Evolutionary conservation across 2,888 invertebrate genomes (phyloP), one percentile per base, ranked within the genome.

Genomic region (Schizotus pectinicornis): DNA sequence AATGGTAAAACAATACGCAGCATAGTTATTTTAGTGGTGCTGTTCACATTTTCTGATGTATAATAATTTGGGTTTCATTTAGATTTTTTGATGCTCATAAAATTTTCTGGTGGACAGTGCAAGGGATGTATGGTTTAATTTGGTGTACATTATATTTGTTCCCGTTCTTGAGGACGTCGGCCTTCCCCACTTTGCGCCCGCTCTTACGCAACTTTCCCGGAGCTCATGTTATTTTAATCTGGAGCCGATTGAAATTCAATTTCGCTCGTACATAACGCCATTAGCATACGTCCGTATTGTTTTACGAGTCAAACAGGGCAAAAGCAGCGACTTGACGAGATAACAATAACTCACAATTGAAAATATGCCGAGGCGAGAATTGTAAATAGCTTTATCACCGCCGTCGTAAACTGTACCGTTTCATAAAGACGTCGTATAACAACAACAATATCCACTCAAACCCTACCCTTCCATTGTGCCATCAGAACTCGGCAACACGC

Each of bases 371-470:
- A 49, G 48, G 32, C 32, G 50, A 56, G 41, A 38, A 43, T 48
- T 36, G 57, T 58, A 53, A 58, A 58, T 58, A 58, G 41, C 36
- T 47, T 49, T 59, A 45, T 49, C 52, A 37, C 43, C n/a, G n/a
- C n/a, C n/a, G n/a, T n/a, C n/a, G n/a, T 35, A 34, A 8, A 41
- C 43, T 50, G 43, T 48, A 42, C 52, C 30, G 45, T 59, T 49
- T 34, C 42, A 59, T 59, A 59, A 59, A 59, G 54, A 59, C 53
- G 50, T 59, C 45, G 50, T 54, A 59, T 22, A 22, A 59, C 50
- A 58, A 58, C 34, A 59, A 58, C 48, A 46, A 59, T 53, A 45
- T 43, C n/a, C 14, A 37, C 51, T 39, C 36, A 13, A 53, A 56
- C 55, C 55, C 55, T 48, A 56, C 49, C 53, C 31, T 53, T 22